Conservation (phyloP, 2,113 vertebrate genomes). For the Phocoena phocoena region DNA sequence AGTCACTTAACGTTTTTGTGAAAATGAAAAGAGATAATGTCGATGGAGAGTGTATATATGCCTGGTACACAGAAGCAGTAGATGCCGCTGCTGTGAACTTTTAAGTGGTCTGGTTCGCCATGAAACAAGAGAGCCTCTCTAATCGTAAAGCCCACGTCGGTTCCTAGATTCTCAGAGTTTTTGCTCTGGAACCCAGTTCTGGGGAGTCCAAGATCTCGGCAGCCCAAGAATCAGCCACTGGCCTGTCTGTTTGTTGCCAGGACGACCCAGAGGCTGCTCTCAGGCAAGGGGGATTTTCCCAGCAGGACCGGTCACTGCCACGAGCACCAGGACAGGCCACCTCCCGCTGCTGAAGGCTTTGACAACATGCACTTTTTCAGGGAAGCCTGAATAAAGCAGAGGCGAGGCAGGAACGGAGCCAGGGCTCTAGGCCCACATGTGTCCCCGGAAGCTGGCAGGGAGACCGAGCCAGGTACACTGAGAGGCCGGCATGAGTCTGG, state of each 20-base stretch:
- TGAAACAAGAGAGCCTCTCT: neutral
- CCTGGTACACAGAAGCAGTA: no score
- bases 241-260: neutral
- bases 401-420: no score
- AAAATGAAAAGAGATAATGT: neutral
- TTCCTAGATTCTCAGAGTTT: neutral
- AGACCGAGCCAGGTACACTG: neutral
- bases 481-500: neutral
- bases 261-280: neutral
- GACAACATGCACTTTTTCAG: neutral
- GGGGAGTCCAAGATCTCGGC: neutral
- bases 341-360: neutral
- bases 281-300: neutral
- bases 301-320: neutral
- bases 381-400: neutral
- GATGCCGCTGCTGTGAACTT: neutral
- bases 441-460: rapidly evolving
- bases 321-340: neutral
- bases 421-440: rapidly evolving
- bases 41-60: rapidly evolving
- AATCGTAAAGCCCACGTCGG: neutral
- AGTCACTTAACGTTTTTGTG: neutral
- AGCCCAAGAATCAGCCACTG: neutral
- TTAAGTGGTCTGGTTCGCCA: rapidly evolving
- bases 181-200: neutral